These are phyloP conservation scores for Doris montereyensis DNA, from an alignment of 2,888 invertebrate genomes.

Conservation along the genomic window DNA sequence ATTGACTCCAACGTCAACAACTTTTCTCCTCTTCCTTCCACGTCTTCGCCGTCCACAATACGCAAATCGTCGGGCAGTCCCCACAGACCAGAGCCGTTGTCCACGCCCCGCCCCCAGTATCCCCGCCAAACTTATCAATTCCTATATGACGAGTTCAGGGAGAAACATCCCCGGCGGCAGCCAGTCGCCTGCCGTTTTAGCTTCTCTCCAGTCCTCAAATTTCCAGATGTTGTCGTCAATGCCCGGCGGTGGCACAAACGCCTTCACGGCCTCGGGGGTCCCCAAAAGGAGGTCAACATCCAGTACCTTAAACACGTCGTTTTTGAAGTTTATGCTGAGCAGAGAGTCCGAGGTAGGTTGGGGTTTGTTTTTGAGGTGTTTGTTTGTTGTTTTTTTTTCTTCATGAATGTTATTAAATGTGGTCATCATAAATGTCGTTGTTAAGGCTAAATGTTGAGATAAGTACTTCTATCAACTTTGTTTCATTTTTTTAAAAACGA, in stretches of 20 bases:
- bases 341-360: constrained; percentile 80
- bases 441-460: too few species aligned
- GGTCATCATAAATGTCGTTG: too few species aligned
- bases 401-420: too few species aligned
- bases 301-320: constrained; percentile 93
- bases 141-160: too few species aligned
- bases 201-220: neutral
- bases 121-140: neutral
- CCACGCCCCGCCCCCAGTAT: neutral
- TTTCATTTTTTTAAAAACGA: too few species aligned
- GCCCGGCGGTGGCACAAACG: constrained; percentile 29
- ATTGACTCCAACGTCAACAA: constrained; percentile 42
- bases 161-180: neutral
- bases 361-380: neutral
- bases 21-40: constrained; percentile 27
- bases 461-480: too few species aligned
- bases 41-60: constrained; percentile 12
- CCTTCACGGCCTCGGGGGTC: constrained; percentile 40
- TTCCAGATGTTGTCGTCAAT: constrained; percentile 3
- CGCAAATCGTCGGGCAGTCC: constrained; percentile 28
- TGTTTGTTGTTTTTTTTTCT: too few species aligned
- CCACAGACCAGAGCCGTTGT: too few species aligned
- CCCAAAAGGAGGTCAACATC: constrained; percentile 81
- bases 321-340: constrained; percentile 91
- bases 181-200: neutral